Base-by-base conservation (phyloP, 2,797 vertebrate species). In the Falco biarmicus region DNA sequence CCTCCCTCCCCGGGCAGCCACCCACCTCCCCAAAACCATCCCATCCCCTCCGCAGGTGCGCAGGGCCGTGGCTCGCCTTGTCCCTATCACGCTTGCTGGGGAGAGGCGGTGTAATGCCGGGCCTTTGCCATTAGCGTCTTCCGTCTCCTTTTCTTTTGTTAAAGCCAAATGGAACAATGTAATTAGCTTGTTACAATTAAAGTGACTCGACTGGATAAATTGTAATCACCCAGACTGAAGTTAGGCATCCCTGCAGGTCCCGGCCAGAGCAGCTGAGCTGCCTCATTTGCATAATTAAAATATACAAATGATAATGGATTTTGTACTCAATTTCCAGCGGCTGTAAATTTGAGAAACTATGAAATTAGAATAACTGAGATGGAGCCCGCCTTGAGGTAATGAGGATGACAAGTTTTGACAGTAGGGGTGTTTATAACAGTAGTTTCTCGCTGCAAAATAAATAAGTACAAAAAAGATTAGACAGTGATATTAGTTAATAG, bases 121-220 rank as follows among this genome's bases (percentile, higher is more conserved):
- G 93, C 95, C 93, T 92, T 93, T 97, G 98, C 98, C 98, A 98
- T 98, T 98, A 98, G 98, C 97, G 90, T 98, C 90, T 96, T 97
- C 98, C 95, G 97, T 98, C 98, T 99, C 98, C 98, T 98, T 98
- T 99, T 98, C 98, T 99, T 99, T 99, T 99, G 99, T 99, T 99
- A 99, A 99, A 99, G 98, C 99, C 99, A 99, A 99, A 99, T 99
- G 99, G 99, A 99, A 99, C 99, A 99, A 99, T 99, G 99, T 99
- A 99, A 99, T 99, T 99, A 99, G 99, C 99, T 99, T 99, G 99
- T 99, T 99, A 99, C 99, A 99, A 99, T 99, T 99, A 99, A 99
- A 99, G 99, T 99, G 99, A 99, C 99, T 99, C 99, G 99, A 99
- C 99, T 99, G 99, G 99, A 99, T 99, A 99, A 99, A 99, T 99